Conservation (phyloP, 2,113 vertebrate genomes). For the Synodontis membranacea region DNA sequence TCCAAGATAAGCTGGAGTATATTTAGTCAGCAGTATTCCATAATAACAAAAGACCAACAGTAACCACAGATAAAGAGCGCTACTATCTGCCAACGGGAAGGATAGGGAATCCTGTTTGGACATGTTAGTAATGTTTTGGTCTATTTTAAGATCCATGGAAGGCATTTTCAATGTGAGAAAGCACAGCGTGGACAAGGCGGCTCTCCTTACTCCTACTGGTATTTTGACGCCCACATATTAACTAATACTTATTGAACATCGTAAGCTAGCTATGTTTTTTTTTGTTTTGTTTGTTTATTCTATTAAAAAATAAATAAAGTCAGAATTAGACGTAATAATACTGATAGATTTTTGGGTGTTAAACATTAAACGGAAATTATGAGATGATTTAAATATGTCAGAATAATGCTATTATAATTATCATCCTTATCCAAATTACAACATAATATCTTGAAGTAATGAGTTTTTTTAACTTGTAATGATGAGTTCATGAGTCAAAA, state of each 20-base stretch:
- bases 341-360: too few relatives aligned
- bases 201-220: neutral
- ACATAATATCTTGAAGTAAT: too few relatives aligned
- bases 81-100: neutral
- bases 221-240: neutral
- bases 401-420: too few relatives aligned
- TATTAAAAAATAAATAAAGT: too few relatives aligned
- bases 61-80: neutral
- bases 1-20: conserved; percentile 23
- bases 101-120: conserved; percentile 12
- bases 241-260: neutral
- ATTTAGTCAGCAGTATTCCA: conserved; percentile 8
- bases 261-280: neutral
- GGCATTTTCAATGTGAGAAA: neutral
- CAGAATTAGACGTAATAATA: too few relatives aligned
- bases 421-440: too few relatives aligned
- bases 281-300: neutral
- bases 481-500: too few relatives aligned
- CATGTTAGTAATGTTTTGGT: neutral
- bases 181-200: neutral
- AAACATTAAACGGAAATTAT: too few relatives aligned
- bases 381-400: too few relatives aligned
- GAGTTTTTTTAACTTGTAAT: too few relatives aligned
- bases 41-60: neutral
- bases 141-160: conserved; percentile 14